These are phyloP conservation scores for Acanthosepion pharaonis DNA, from an alignment of 2,888 invertebrate species.

Conservation along the genomic window DNA sequence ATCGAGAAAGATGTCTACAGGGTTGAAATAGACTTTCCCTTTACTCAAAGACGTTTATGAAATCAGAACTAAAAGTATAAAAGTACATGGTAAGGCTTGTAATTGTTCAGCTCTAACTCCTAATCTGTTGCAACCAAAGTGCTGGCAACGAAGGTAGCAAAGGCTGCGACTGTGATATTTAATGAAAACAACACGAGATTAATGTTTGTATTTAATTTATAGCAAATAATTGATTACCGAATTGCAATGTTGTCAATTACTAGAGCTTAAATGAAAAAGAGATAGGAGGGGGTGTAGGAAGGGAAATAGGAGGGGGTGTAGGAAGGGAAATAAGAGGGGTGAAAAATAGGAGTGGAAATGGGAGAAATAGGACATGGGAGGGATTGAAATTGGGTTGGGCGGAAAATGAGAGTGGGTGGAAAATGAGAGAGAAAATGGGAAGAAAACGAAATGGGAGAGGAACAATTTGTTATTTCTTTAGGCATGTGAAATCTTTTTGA, in stretches of 20 bases:
- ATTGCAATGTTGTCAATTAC: not conserved
- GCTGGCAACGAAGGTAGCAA: too few species aligned
- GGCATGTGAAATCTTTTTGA: not conserved
- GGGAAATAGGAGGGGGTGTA: not conserved
- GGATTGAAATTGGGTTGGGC: not conserved
- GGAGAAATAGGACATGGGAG: not conserved
- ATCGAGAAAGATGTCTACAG: too few species aligned
- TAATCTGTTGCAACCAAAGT: too few species aligned
- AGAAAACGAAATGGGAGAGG: not conserved
- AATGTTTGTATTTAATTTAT: constrained; percentile 12
- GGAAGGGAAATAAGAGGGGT: too few species aligned
- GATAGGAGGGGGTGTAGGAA: not conserved
- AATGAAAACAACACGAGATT: not conserved
- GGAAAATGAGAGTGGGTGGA: not conserved
- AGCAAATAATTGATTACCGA: constrained; percentile 21
- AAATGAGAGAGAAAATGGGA: not conserved
- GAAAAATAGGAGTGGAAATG: not conserved
- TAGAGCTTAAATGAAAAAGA: not conserved
- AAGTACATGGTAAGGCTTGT: too few species aligned
- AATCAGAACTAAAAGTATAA: too few species aligned
- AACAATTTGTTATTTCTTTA: not conserved
- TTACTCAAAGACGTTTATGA: too few species aligned
- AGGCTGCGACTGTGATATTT: not conserved
- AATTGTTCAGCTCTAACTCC: too few species aligned
- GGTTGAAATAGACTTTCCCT: too few species aligned